Conservation (phyloP, 2,113 vertebrate genomes). For the Mobula hypostoma region DNA sequence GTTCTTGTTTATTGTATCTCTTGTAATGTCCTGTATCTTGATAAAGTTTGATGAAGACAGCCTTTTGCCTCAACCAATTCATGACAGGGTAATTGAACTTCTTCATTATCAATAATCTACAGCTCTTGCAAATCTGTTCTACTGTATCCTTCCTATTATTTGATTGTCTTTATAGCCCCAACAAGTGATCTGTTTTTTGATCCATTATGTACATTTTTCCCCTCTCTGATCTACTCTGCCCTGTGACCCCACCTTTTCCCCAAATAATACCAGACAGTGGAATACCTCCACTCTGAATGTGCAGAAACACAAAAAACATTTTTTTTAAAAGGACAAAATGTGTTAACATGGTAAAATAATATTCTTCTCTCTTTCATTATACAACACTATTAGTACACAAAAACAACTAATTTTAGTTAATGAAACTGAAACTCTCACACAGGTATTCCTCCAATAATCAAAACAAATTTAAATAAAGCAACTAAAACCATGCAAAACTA, state of each 20-base stretch:
- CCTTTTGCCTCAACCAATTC: background rate
- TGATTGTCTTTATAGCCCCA: background rate
- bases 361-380: background rate
- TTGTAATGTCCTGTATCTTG: background rate
- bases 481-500: conserved; percentile 4
- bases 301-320: background rate
- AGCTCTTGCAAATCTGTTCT: background rate
- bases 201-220: background rate
- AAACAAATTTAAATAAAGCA: background rate
- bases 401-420: background rate
- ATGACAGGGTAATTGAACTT: no score
- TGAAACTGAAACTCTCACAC: background rate
- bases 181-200: background rate
- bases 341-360: background rate
- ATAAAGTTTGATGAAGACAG: background rate
- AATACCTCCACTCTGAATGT: background rate
- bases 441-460: background rate
- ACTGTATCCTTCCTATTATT: background rate
- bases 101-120: no score
- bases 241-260: no score
- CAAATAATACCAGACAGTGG: background rate
- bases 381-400: background rate
- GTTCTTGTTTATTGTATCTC: background rate
- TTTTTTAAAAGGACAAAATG: background rate
- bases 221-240: no score